Conservation (phyloP, 1,140 invertebrate species). For the Eurytemora carolleeae region DNA sequence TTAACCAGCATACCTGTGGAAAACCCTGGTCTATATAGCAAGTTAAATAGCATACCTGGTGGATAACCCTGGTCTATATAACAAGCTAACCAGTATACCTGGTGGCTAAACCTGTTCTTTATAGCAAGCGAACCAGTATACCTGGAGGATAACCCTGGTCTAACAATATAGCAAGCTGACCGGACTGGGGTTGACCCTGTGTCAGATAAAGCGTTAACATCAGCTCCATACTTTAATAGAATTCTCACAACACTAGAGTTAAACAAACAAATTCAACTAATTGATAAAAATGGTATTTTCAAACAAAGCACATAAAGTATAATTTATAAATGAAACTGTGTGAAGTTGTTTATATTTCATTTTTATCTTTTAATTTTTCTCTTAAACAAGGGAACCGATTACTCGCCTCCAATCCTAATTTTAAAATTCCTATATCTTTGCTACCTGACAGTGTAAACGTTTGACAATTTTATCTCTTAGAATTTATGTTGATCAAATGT, state of each 20-base stretch:
- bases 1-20: constrained; percentile 28
- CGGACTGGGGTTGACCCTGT: constrained; percentile 26
- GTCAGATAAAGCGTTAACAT: constrained; percentile 27
- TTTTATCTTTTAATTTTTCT: too few species aligned
- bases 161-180: constrained; percentile 28
- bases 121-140: constrained; percentile 26
- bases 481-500: too few species aligned
- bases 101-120: constrained; percentile 19
- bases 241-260: constrained; percentile 24
- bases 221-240: constrained; percentile 25
- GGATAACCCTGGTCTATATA: constrained; percentile 22
- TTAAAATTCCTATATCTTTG: too few species aligned
- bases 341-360: too few species aligned
- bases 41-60: constrained; percentile 21
- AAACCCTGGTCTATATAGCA: constrained; percentile 25
- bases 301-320: too few species aligned
- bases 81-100: constrained; percentile 24
- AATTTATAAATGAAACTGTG: too few species aligned
- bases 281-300: too few species aligned
- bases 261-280: background rate
- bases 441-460: too few species aligned
- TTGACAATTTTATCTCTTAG: too few species aligned
- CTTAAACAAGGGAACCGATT: too few species aligned
- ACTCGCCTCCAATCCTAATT: too few species aligned
- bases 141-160: constrained; percentile 2